These are phyloP conservation scores for Planiliza haematocheilus DNA, from an alignment of 2,113 vertebrate genomes.

Conservation along the genomic window DNA sequence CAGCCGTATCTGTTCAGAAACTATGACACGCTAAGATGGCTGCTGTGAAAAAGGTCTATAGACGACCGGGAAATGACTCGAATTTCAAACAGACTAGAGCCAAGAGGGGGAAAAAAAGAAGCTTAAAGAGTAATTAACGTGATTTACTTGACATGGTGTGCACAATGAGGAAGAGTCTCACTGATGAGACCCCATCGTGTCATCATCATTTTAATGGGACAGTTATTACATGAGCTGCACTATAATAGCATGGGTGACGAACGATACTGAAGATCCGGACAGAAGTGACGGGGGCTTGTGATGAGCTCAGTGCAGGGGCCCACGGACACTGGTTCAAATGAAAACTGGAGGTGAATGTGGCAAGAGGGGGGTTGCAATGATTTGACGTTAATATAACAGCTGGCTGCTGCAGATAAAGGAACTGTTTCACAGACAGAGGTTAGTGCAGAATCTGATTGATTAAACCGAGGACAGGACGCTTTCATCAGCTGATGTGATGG, in stretches of 20 bases:
- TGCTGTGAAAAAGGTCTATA: neutral
- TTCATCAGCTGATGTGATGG: neutral
- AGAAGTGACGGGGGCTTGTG: neutral
- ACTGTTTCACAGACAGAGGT: neutral
- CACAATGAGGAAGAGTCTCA: neutral
- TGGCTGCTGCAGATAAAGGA: neutral
- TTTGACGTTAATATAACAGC: constrained; percentile 2
- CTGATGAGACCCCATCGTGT: neutral
- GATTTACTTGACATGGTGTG: neutral
- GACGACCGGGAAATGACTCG: neutral
- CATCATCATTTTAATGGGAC: neutral
- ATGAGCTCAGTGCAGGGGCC: neutral
- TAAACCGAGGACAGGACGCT: constrained; percentile 1
- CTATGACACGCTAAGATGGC: constrained; percentile 6
- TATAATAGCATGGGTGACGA: constrained; percentile 1
- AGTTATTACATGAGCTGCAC: neutral
- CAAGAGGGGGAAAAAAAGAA: neutral
- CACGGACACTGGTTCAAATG: neutral
- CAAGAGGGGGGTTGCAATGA: neutral
- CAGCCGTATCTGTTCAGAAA: neutral
- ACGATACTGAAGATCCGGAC: neutral
- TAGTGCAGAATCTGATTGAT: constrained; percentile 7
- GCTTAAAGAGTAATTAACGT: neutral
- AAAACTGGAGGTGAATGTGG: neutral
- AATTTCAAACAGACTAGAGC: constrained; percentile 7